Conservation (phyloP, 2,113 vertebrate genomes). For the Pollachius pollachius region DNA sequence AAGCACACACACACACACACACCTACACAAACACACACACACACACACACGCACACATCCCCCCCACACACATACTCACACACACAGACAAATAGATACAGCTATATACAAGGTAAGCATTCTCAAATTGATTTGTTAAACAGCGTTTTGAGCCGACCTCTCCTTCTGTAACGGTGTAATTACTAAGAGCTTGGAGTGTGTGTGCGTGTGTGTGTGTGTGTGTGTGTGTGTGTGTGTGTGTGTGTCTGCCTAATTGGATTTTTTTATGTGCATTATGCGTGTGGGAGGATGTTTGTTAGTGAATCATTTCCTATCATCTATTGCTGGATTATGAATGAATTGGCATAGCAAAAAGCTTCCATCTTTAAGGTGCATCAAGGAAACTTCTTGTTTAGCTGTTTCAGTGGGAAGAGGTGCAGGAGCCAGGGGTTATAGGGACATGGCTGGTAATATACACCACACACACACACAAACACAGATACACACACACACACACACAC, state of each 20-base stretch:
- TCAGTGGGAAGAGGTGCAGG: too few species aligned
- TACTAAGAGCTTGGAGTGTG: conserved; percentile 52
- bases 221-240: conserved; percentile 10
- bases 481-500: too few species aligned
- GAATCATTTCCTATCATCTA: conserved; percentile 74
- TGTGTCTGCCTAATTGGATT: not conserved
- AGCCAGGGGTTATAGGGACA: too few species aligned
- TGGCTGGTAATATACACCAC: too few species aligned
- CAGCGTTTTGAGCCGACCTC: conserved; percentile 74
- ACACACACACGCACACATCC: conserved; percentile 6
- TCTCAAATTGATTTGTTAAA: conserved; percentile 88
- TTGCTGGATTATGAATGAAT: conserved; percentile 56
- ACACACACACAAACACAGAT: too few species aligned
- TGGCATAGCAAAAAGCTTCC: conserved; percentile 52
- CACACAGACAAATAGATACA: conserved; percentile 56
- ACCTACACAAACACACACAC: not conserved
- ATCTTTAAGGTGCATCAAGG: conserved; percentile 55
- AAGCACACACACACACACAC: too few species aligned
- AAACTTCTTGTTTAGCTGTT: conserved; percentile 42
- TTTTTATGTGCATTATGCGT: not conserved
- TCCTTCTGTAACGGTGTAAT: conserved; percentile 64
- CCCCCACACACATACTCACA: conserved; percentile 30
- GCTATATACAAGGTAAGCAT: conserved; percentile 82
- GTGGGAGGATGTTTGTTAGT: conserved; percentile 60
- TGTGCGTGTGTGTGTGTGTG: conserved; percentile 31